Conservation (phyloP, 1,140 invertebrate species). For the Littorina saxatilis region DNA sequence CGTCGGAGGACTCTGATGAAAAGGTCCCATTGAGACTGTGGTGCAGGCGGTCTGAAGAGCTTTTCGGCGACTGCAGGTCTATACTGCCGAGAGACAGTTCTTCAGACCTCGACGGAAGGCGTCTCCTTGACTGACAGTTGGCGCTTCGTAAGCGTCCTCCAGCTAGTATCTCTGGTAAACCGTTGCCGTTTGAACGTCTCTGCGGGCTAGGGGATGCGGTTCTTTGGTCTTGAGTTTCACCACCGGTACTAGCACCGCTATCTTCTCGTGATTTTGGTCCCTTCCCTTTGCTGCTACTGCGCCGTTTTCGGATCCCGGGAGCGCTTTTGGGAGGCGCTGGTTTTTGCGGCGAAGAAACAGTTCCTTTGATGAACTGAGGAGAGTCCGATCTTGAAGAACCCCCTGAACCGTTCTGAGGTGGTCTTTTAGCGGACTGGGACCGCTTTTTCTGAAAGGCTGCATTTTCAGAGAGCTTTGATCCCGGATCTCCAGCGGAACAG, state of each 20-base stretch:
- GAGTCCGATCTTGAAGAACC: background rate
- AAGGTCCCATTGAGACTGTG: background rate
- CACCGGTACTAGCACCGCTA: too few species aligned
- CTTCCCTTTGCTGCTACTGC: background rate
- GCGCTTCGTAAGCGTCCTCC: background rate
- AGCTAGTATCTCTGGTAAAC: too few species aligned
- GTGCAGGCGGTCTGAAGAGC: background rate
- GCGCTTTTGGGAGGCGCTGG: background rate
- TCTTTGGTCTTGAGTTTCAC: too few species aligned
- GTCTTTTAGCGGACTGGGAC: background rate
- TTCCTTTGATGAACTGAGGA: background rate
- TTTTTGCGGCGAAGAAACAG: background rate
- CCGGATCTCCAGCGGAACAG: too few species aligned
- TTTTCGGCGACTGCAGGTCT: conserved; percentile 7
- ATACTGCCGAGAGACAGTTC: background rate
- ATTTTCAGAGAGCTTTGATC: too few species aligned
- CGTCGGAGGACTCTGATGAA: background rate
- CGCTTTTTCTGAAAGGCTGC: background rate
- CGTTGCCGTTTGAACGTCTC: too few species aligned
- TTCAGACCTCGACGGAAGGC: background rate
- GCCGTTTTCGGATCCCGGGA: background rate
- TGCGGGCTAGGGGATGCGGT: too few species aligned
- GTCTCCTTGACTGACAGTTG: conserved; percentile 14
- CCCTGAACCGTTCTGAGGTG: background rate
- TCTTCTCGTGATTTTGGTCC: background rate